Percentiles rank a stretch among this genome's conserved stretches.
phyloP scores from a whole-genome alignment of 2,888 invertebrate species.

The Hydrotaea cyrtoneurina region DNA sequence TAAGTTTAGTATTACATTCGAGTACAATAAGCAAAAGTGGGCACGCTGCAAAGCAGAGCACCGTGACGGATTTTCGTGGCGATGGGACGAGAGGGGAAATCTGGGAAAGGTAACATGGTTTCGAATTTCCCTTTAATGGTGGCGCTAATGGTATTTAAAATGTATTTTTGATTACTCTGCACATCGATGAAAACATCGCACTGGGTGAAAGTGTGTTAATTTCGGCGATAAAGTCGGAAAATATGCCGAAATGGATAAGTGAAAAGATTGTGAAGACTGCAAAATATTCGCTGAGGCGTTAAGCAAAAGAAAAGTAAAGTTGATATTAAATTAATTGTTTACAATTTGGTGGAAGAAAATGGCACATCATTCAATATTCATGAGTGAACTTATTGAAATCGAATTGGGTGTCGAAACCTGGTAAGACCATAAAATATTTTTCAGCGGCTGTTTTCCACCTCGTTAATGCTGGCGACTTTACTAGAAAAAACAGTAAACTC shows the following conservation, averaged over 20 bases:
- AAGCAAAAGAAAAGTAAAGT: too few species aligned
- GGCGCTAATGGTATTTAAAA: conserved; percentile 56
- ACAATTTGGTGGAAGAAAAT: too few species aligned
- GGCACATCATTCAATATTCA: too few species aligned
- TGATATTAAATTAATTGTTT: too few species aligned
- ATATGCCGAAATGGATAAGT: background rate
- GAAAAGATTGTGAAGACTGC: background rate
- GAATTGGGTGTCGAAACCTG: too few species aligned
- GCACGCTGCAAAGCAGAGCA: too few species aligned
- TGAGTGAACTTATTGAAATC: too few species aligned
- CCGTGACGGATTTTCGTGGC: background rate
- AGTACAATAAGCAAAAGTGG: background rate
- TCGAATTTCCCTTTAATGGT: conserved; percentile 54
- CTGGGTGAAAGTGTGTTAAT: conserved; percentile 12
- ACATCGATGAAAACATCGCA: conserved; percentile 37
- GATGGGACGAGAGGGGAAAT: conserved; percentile 9
- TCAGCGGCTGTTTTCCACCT: too few species aligned
- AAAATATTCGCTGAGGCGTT: background rate
- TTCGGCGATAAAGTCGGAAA: background rate
- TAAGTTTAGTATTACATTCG: conserved; percentile 77
- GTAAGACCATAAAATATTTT: too few species aligned
- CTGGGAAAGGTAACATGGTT: conserved; percentile 18
- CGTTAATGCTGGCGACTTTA: too few species aligned
- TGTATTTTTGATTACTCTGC: conserved; percentile 64
- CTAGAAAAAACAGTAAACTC: too few species aligned